These are phyloP conservation scores for Pachymerium ferrugineum DNA, from an alignment of 2,888 invertebrate genomes.

Conservation along the genomic window DNA sequence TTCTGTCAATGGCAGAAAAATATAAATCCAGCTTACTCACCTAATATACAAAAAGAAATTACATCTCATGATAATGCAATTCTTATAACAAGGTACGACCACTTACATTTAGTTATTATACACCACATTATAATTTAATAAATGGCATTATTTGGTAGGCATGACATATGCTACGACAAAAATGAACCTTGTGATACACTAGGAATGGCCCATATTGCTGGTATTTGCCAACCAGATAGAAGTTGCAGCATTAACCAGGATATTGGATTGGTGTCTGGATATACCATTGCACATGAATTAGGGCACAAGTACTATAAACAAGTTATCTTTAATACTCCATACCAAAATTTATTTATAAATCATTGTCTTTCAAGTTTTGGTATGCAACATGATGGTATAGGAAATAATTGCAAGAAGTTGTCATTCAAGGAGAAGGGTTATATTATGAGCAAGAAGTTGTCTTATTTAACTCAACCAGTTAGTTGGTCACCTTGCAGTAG, in stretches of 20 bases:
- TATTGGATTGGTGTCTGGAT: slow-evolving; percentile 52
- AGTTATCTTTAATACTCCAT: too few relatives aligned
- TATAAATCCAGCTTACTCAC: neutral
- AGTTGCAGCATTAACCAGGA: slow-evolving; percentile 53
- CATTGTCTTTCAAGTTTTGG: slow-evolving; percentile 28
- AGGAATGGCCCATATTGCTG: slow-evolving; percentile 51
- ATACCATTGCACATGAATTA: slow-evolving; percentile 53
- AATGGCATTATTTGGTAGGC: neutral
- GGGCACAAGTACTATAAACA: slow-evolving; percentile 50
- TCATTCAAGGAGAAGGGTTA: neutral
- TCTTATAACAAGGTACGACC: slow-evolving; percentile 8
- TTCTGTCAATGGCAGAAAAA: slow-evolving; percentile 3
- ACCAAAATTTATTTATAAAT: neutral
- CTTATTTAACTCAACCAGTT: slow-evolving; percentile 19
- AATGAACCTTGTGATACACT: slow-evolving; percentile 27
- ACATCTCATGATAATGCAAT: neutral
- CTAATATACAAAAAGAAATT: neutral
- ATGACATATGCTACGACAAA: slow-evolving; percentile 15
- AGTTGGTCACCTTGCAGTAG: slow-evolving; percentile 79
- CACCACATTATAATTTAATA: neutral
- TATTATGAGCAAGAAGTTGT: slow-evolving; percentile 27
- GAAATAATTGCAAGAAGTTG: neutral
- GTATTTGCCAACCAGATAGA: slow-evolving; percentile 50
- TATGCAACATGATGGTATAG: slow-evolving; percentile 32
- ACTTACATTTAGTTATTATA: neutral